Evolutionary conservation across 2,888 invertebrate genomes (phyloP), one percentile per base, ranked within the genome.

Genomic region (Steinernema scapterisci): DNA sequence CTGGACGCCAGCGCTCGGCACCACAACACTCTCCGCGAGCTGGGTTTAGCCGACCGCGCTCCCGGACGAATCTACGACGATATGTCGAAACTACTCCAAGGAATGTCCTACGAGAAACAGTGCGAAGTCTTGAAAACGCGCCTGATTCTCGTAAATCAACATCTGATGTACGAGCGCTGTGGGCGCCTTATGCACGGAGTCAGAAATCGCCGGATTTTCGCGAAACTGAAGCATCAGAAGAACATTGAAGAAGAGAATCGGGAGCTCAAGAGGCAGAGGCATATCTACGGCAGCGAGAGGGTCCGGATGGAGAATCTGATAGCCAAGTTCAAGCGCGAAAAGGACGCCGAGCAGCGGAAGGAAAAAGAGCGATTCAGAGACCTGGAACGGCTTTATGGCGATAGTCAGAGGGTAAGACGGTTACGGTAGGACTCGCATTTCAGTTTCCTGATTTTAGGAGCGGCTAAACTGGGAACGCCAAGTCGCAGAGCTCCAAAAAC

Each of bases 21-120:
- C 52, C 81, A 81, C 70, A 45, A 56, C 44, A 52, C 72, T 25
- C 71, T 81, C 27, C 78, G 78, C 72, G 75, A 76, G 11, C 72
- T 82, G 19, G 78, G 79, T 19, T 43, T 82, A 72, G 81, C 82
- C 1, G 81, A 82, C 52, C 72, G 75, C 7, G 46, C 79, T 2
- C 82, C 82, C 0, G 82, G 82, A 1, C 71, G 74, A 43, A 80
- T 81, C 56, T 82, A 80, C 71, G 82, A 82, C 54, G 82, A 82
- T 46, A 70, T 82, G 77, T 31, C 43, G 3, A 77, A 77, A 19
- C 80, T 81, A 3, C 73, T 80, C 1, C 43, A 78, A 54, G 76
- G 76, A 0, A 52, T 81, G 16, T 38, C 76, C 1, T 71, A 76
- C 23, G 79, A 79, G 19, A 78, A 76, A 63, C 80, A 82, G 80